These are phyloP conservation scores for Tenthredo scrophulariae DNA, from an alignment of 2,888 invertebrate genomes.

Conservation along the genomic window DNA sequence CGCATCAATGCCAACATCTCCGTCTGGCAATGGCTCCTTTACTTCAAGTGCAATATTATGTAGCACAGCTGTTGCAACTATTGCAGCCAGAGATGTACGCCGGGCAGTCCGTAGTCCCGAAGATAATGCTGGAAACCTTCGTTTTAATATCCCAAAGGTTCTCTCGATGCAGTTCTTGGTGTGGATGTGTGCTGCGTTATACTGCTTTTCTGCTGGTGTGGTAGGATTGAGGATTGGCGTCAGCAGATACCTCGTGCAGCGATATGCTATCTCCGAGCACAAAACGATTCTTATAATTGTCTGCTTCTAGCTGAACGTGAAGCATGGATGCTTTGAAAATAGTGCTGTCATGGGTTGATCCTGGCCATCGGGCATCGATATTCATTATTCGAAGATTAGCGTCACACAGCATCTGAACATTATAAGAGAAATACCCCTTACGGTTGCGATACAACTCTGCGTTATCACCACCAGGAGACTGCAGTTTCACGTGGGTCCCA, in stretches of 20 bases:
- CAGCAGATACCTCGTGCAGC: background rate
- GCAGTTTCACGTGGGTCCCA: background rate
- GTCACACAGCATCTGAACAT: background rate
- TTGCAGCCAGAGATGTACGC: too few relatives aligned
- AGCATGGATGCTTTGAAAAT: background rate
- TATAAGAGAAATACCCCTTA: background rate
- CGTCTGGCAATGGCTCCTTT: too few relatives aligned
- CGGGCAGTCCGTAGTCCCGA: too few relatives aligned
- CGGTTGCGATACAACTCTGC: background rate
- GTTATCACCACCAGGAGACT: background rate
- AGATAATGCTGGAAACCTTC: too few relatives aligned
- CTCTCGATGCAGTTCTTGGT: too few relatives aligned
- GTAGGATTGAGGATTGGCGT: background rate
- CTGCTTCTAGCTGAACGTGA: background rate
- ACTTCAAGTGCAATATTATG: too few relatives aligned
- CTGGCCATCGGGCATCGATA: background rate
- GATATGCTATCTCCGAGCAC: background rate
- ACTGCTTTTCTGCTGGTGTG: background rate
- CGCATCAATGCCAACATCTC: too few relatives aligned
- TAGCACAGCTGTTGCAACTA: too few relatives aligned
- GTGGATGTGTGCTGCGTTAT: too few relatives aligned
- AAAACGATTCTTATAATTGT: background rate
- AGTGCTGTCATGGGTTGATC: background rate
- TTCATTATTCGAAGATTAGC: background rate
- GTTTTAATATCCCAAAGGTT: too few relatives aligned